Base-by-base conservation (phyloP, 2,888 invertebrate genomes). In the Blastobasis adustella region DNA sequence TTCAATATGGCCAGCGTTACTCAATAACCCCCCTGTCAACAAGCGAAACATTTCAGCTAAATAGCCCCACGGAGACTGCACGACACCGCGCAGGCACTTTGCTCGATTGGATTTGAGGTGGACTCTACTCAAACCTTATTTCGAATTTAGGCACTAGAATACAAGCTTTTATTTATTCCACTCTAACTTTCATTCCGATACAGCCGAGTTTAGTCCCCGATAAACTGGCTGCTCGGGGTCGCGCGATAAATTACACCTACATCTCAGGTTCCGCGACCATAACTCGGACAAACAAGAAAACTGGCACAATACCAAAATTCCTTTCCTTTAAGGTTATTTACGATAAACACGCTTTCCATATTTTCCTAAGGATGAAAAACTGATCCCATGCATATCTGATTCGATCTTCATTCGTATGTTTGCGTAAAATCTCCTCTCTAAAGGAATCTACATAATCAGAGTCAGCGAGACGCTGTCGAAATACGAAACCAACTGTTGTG, bases 311-410 rank as follows among this genome's bases (percentile, higher is more conserved):
- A 52, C 59, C 54, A 59, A 59, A 62, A 65, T 66, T 65, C 62
- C 65, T 58, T 63, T 65, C 66, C 65, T 68, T 74, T 69, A 71
- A 76, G 73, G 71, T 68, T 76, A 70, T 75, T 73, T 76, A 77
- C 71, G 61, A 65, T 71, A 75, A 71, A 72, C 71, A 65, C 59
- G 55, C 50, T 73, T 71, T 64, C 66, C 68, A 79, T 76, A 79
- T 77, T 74, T 77, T 71, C 53, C 62, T 65, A 66, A 71, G 73
- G 72, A 77, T 77, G 79, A 78, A 75, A 77, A 76, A 78, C 78
- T 75, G 79, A 80, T 80, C 77, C 80, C 74, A 81, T 82, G 79
- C 80, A 82, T 81, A 83, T 81, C 77, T 81, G 81, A 82, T 82
- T 80, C 74, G 80, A 77, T 81, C 76, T 76, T 76, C 78, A 79